Base-by-base conservation (phyloP, 2,113 vertebrate genomes). In the Corythornis vintsioides region DNA sequence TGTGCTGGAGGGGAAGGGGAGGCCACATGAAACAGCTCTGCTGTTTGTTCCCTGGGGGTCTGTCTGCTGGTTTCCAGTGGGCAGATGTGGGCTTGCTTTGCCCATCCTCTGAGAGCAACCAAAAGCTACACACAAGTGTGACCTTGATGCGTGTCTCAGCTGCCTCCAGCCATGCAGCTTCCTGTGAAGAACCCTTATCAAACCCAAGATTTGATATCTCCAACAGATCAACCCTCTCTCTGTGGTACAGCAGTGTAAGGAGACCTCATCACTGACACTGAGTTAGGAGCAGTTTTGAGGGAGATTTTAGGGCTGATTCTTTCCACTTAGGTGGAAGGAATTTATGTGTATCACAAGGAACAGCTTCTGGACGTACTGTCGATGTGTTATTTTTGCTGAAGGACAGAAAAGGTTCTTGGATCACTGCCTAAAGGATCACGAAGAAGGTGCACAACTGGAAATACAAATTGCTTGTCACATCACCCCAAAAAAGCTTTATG, bases 11-110 rank as follows among this genome's bases (percentile, higher is more conserved):
- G 33, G 56, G 25, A 59, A 38, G 40, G 13, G 17, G 28, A 76
- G 80, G 71, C 70, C 79, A 67, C 67, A 60, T 71, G 76, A 91
- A 88, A 35, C 42, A 81, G 38, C 86, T 75, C 33, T 76, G 52
- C 64, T 86, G 42, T 9, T 84, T 80, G 72, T 67, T 69, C 72
- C 92, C 72, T 5, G 1, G 13, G 63, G 84, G 0, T 15, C 16
- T 29, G 82, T 63, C 82, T 91, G 21, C 80, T 0, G 0, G 52
- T 29, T 86, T 79, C 19, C 81, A 45, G 63, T 0, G 0, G 66
- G 67, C 81, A 91, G 74, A 82, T 87, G 40, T 47, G 42, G 84
- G 55, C 74, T 93, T 89, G 81, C 78, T 91, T 57, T 70, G 69
- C n/a, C 60, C 18, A 0, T 73, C 52, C 42, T 52, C 75, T 45